Evolutionary conservation across 1,140 invertebrate species (phyloP).

Genomic region (Bombus affinis): DNA sequence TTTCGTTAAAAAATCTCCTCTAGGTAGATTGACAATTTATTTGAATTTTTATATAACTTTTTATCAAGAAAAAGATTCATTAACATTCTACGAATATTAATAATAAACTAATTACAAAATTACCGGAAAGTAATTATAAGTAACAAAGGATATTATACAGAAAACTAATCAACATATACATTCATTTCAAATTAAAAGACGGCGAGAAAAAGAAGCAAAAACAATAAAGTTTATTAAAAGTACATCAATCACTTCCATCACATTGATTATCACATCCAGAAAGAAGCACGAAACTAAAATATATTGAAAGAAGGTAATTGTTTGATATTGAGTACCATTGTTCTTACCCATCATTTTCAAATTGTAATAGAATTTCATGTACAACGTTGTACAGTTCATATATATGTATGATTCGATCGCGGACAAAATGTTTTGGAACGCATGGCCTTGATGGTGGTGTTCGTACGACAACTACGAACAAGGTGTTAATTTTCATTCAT

Average conservation of each 20-base stretch:
- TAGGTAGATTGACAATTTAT: not conserved
- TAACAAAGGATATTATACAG: too few relatives aligned
- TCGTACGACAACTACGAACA: not conserved
- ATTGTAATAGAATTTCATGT: not conserved
- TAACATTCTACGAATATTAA: too few relatives aligned
- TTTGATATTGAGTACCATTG: not conserved
- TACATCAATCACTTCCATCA: too few relatives aligned
- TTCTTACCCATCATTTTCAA: not conserved
- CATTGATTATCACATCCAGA: too few relatives aligned
- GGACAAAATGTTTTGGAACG: not conserved
- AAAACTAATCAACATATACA: too few relatives aligned
- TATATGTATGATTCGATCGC: not conserved
- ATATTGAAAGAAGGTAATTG: too few relatives aligned
- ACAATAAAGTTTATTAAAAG: too few relatives aligned
- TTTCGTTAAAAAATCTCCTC: not conserved
- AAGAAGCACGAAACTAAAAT: too few relatives aligned
- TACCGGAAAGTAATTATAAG: too few relatives aligned
- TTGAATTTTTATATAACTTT: not conserved
- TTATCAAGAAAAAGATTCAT: not conserved
- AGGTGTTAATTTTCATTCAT: slow-evolving; percentile 34
- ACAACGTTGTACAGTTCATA: not conserved
- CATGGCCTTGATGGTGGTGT: not conserved
- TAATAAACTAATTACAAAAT: too few relatives aligned
- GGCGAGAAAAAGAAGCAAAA: too few relatives aligned
- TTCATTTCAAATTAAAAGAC: too few relatives aligned